A percentile compares a stretch with the other conserved stretches of the same genome.
Evolutionary conservation across 2,888 invertebrate species (phyloP).

Genomic region (Leptopterna dolabrata): DNA sequence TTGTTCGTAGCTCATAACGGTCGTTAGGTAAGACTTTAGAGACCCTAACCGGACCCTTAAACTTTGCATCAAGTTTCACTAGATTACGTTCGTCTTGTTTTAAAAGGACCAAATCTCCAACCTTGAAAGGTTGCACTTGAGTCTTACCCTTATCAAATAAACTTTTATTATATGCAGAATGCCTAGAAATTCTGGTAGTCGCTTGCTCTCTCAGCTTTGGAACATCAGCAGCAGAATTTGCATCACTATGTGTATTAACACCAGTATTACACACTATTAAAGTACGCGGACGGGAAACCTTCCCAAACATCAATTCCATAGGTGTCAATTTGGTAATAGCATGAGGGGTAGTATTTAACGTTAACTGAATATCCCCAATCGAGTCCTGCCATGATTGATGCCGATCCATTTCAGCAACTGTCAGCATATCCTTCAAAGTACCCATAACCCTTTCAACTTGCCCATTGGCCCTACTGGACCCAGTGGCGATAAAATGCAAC

Average conservation of each 20-base stretch:
- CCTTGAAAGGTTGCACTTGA: constrained; percentile 22
- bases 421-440: constrained; percentile 37
- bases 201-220: constrained; percentile 26
- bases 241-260: not conserved
- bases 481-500: constrained; percentile 63
- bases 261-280: constrained; percentile 18
- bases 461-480: constrained; percentile 63
- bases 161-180: constrained; percentile 4
- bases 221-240: not conserved
- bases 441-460: constrained; percentile 42
- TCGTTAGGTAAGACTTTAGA: not conserved
- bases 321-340: constrained; percentile 31
- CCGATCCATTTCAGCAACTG: constrained; percentile 40
- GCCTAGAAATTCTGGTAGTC: constrained; percentile 20
- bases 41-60: constrained; percentile 13
- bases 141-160: constrained; percentile 29
- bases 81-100: constrained; percentile 16
- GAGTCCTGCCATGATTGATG: constrained; percentile 28
- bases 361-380: constrained; percentile 32
- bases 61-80: constrained; percentile 10
- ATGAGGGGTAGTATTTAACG: too few relatives aligned
- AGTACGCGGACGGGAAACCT: constrained; percentile 20
- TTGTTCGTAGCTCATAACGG: constrained; percentile 13
- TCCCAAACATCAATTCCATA: constrained; percentile 45
- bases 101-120: constrained; percentile 21